phyloP scores from a whole-genome alignment of 1,140 invertebrate genomes.

The Lethocerus indicus region DNA sequence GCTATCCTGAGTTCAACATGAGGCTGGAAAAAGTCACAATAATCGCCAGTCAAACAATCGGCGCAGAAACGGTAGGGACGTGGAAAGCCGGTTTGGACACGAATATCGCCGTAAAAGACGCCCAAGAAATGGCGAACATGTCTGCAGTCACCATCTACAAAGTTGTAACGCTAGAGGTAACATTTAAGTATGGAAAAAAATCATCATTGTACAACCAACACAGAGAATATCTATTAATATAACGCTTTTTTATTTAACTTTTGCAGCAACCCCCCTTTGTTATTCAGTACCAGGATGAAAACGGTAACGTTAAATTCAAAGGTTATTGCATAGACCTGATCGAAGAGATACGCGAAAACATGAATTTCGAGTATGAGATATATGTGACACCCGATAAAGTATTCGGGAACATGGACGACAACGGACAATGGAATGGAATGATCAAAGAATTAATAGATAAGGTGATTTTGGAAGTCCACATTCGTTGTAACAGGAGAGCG shows the following conservation, averaged over 20 bases:
- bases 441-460: slow-evolving; percentile 81
- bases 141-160: slow-evolving; percentile 64
- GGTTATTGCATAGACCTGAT: slow-evolving; percentile 92
- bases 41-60: slow-evolving; percentile 33
- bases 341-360: slow-evolving; percentile 58
- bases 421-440: slow-evolving; percentile 82
- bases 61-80: slow-evolving; percentile 35
- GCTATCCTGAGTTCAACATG: slow-evolving; percentile 55
- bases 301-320: slow-evolving; percentile 37
- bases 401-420: slow-evolving; percentile 72
- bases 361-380: slow-evolving; percentile 83
- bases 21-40: slow-evolving; percentile 39
- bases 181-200: no score
- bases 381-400: slow-evolving; percentile 54
- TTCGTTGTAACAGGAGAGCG: no score
- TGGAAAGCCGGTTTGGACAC: slow-evolving; percentile 50
- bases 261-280: slow-evolving; percentile 70
- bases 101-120: slow-evolving; percentile 38
- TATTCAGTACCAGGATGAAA: slow-evolving; percentile 32
- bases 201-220: no score
- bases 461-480: no score
- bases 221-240: no score
- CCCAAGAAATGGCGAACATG: slow-evolving; percentile 47
- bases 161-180: slow-evolving; percentile 56
- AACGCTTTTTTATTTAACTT: no score